Evolutionary conservation across 2,797 vertebrate species (phyloP).

Genomic region (Sparidentex hasta): DNA sequence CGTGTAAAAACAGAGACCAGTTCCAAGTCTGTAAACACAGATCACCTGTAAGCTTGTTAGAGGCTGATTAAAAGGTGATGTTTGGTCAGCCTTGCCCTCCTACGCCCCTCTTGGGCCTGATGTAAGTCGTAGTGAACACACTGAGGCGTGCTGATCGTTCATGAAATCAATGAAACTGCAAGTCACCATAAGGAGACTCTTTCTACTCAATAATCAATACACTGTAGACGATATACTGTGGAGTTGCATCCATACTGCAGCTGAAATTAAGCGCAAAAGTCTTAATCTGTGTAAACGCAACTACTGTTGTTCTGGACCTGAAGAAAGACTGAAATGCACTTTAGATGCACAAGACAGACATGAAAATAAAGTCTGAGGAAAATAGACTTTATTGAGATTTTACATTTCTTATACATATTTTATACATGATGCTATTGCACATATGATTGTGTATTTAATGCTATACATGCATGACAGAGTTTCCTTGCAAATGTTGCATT

Average conservation of each 20-base stretch:
- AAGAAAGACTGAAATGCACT: background rate
- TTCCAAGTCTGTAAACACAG: background rate
- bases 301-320: background rate
- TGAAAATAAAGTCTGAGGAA: constrained; percentile 43
- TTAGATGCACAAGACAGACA: background rate
- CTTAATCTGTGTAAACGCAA: background rate
- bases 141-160: background rate
- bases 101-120: constrained; percentile 26
- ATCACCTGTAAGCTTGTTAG: constrained; percentile 47
- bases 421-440: constrained; percentile 49
- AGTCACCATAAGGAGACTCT: background rate
- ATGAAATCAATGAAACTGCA: background rate
- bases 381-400: constrained; percentile 65
- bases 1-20: background rate
- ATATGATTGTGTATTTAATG: constrained; percentile 20
- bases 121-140: constrained; percentile 5
- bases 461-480: constrained; percentile 16
- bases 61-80: constrained; percentile 38
- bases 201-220: background rate
- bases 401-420: constrained; percentile 24
- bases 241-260: background rate
- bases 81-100: constrained; percentile 18
- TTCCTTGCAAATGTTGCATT: constrained; percentile 6
- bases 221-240: background rate
- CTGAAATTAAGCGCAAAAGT: background rate